These are phyloP conservation scores for Camponotus fellah DNA, from an alignment of 2,888 invertebrate species.

Conservation along the genomic window DNA sequence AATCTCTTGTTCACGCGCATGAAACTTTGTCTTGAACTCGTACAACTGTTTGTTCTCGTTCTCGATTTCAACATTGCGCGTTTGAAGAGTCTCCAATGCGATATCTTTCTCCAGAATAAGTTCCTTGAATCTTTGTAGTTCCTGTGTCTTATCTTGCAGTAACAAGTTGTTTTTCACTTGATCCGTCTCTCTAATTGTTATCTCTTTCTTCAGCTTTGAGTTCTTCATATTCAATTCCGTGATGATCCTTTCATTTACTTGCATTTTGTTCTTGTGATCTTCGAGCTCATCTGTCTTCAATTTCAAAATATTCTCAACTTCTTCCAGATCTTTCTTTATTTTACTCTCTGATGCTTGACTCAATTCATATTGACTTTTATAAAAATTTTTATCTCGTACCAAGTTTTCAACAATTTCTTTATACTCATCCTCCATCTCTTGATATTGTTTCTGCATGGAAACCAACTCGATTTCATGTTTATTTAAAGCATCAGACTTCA, in stretches of 20 bases:
- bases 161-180: constrained; percentile 87
- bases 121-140: constrained; percentile 86
- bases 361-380: constrained; percentile 87
- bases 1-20: constrained; percentile 75
- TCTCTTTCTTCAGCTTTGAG: constrained; percentile 87
- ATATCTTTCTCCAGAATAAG: constrained; percentile 81
- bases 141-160: constrained; percentile 87
- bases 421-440: constrained; percentile 87
- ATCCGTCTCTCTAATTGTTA: constrained; percentile 87
- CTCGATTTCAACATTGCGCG: constrained; percentile 80
- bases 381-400: constrained; percentile 88
- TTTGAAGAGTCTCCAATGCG: constrained; percentile 78
- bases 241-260: constrained; percentile 87
- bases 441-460: constrained; percentile 87
- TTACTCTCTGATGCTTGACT: constrained; percentile 87
- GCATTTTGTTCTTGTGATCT: constrained; percentile 86
- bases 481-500: constrained; percentile 88
- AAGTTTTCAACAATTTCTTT: constrained; percentile 87
- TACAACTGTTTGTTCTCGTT: constrained; percentile 81
- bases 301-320: constrained; percentile 86
- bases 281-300: constrained; percentile 86
- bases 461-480: constrained; percentile 89
- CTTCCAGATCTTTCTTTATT: constrained; percentile 88
- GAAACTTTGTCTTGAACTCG: constrained; percentile 87
- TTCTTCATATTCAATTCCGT: constrained; percentile 88